Evolutionary conservation across 1,140 invertebrate genomes (phyloP).

Genomic region (Medauroidea extradentata): DNA sequence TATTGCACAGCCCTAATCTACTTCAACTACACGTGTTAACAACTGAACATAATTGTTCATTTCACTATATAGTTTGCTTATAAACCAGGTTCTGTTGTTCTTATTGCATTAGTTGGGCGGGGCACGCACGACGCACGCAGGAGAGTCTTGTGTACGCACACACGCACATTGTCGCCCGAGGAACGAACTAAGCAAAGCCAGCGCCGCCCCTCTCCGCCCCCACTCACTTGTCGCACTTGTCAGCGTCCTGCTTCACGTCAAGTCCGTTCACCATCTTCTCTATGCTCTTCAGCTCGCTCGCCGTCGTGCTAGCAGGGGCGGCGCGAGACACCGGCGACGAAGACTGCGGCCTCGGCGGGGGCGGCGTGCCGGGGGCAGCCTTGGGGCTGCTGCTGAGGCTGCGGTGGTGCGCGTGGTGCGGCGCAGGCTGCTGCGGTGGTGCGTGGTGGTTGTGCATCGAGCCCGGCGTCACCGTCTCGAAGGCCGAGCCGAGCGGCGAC

Average conservation of each 20-base stretch:
- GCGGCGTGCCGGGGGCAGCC: neutral
- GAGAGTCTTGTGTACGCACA: too few species aligned
- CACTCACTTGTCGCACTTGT: neutral
- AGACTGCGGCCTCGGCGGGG: neutral
- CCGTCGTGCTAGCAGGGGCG: conserved; percentile 15
- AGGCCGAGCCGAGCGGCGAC: conserved; percentile 66
- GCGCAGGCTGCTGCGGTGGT: neutral
- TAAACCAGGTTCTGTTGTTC: too few species aligned
- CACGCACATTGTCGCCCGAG: neutral
- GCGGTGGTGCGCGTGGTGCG: neutral
- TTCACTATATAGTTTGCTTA: too few species aligned
- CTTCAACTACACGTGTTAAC: too few species aligned
- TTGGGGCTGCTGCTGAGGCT: neutral
- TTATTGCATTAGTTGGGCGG: too few species aligned
- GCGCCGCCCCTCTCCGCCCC: too few species aligned
- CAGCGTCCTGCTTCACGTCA: conserved; percentile 57
- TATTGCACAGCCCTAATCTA: too few species aligned
- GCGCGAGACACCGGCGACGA: neutral
- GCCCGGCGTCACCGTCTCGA: conserved; percentile 77
- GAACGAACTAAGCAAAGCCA: too few species aligned
- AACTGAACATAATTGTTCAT: too few species aligned
- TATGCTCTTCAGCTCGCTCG: conserved; percentile 85
- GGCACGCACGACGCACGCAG: too few species aligned
- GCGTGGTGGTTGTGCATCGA: conserved; percentile 34
- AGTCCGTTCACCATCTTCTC: conserved; percentile 95